A percentile compares a stretch with the other conserved stretches of the same genome.
Conservation (phyloP, 2,888 invertebrate genomes). For the Pantelozetes paolii region DNA sequence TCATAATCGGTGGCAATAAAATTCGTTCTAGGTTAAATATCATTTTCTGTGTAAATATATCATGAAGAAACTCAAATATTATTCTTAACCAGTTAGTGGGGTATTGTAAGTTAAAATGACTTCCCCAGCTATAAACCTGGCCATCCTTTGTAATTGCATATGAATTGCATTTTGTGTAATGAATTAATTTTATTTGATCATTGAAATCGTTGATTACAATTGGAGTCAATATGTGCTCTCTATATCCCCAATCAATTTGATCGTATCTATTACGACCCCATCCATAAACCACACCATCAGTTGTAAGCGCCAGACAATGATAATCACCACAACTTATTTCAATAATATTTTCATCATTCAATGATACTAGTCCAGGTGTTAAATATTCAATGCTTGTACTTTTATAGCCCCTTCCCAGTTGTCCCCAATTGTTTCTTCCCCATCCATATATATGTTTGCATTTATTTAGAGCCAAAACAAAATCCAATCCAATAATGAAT, state of each 20-base stretch:
- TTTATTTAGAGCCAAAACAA: not conserved
- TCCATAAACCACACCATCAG: not conserved
- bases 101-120: too few species aligned
- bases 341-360: not conserved
- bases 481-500: not conserved
- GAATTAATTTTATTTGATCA: not conserved
- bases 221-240: not conserved
- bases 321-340: not conserved
- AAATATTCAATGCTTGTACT: not conserved
- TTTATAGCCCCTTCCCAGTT: not conserved
- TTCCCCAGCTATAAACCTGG: not conserved
- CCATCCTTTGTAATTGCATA: not conserved
- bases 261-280: not conserved
- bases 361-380: not conserved
- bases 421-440: not conserved
- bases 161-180: not conserved
- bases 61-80: too few species aligned
- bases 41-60: too few species aligned
- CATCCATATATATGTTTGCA: not conserved
- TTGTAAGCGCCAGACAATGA: not conserved
- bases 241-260: not conserved
- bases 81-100: too few species aligned
- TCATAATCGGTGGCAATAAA: not conserved
- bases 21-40: not conserved
- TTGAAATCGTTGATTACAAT: not conserved